Percentiles rank a stretch among this genome's conserved stretches.
Evolutionary conservation across 2,113 vertebrate genomes (phyloP).

Genomic region (Amphiprion percula): DNA sequence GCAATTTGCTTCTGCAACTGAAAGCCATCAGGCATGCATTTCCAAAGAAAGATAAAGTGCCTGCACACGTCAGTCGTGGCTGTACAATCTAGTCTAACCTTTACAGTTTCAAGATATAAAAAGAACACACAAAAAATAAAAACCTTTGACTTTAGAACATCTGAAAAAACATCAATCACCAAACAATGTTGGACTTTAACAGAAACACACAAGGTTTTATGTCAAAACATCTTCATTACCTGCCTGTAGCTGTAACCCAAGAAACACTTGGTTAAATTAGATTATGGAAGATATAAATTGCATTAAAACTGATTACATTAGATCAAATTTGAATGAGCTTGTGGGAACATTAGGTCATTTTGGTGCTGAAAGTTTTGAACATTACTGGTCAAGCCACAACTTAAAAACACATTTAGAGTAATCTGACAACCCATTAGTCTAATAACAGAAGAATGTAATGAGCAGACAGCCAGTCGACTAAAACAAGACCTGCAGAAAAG

Average conservation of each 20-base stretch:
- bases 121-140: not conserved
- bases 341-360: constrained; percentile 25
- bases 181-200: not conserved
- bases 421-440: constrained; percentile 35
- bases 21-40: constrained; percentile 20
- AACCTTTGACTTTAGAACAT: not conserved
- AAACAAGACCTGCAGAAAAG: no score
- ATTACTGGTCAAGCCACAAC: constrained; percentile 6
- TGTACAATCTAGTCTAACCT: constrained; percentile 15
- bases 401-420: constrained; percentile 19
- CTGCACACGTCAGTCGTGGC: constrained; percentile 1
- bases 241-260: not conserved
- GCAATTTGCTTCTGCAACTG: constrained; percentile 25
- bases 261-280: constrained; percentile 28
- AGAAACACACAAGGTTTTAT: not conserved
- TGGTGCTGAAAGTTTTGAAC: not conserved
- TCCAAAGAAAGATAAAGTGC: constrained; percentile 19
- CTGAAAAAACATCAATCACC: not conserved
- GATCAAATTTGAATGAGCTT: constrained; percentile 13
- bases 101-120: not conserved
- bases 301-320: constrained; percentile 45
- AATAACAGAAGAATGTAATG: not conserved
- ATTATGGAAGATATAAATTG: constrained; percentile 13
- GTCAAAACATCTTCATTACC: constrained; percentile 8
- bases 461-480: no score